Percentiles rank a stretch among this genome's conserved stretches.
Conservation (phyloP, 2,888 invertebrate species). For the Pyrochroa serraticornis region DNA sequence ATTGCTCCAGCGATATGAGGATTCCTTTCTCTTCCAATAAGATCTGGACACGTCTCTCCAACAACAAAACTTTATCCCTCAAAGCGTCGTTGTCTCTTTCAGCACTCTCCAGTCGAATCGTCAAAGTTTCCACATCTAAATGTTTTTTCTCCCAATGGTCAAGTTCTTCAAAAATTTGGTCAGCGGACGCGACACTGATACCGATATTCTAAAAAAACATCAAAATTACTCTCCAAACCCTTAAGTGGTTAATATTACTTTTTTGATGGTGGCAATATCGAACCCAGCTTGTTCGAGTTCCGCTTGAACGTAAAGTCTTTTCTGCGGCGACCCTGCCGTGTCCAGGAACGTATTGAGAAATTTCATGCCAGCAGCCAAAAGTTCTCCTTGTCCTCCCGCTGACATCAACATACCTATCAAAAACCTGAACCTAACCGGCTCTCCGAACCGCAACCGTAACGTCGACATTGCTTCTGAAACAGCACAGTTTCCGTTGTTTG, state of each 20-base stretch:
- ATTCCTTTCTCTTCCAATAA: constrained; percentile 80
- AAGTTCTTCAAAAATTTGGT: constrained; percentile 71
- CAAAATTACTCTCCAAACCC: background rate
- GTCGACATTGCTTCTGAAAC: constrained; percentile 92
- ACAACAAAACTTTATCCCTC: constrained; percentile 69
- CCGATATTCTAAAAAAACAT: constrained; percentile 65
- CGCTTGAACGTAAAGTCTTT: constrained; percentile 83
- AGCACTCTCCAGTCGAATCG: constrained; percentile 71
- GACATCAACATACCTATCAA: constrained; percentile 88
- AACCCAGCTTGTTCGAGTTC: constrained; percentile 84
- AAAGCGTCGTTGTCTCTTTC: constrained; percentile 70
- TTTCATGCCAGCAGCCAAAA: constrained; percentile 79
- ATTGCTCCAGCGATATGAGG: constrained; percentile 73
- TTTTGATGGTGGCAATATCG: constrained; percentile 67
- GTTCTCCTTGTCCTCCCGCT: constrained; percentile 70
- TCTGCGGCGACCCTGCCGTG: constrained; percentile 76
- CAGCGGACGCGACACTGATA: constrained; percentile 68
- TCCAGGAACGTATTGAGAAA: constrained; percentile 85
- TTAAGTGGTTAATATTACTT: constrained; percentile 53
- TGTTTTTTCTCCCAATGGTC: constrained; percentile 78
- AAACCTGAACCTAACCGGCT: constrained; percentile 90
- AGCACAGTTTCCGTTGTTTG: constrained; percentile 78
- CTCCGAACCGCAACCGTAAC: constrained; percentile 84
- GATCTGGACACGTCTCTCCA: constrained; percentile 76
- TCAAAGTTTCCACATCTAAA: constrained; percentile 79